phyloP scores from a whole-genome alignment of 37 sponge, comb jelly and placozoan species.

The Cladorhizidae sp. region DNA sequence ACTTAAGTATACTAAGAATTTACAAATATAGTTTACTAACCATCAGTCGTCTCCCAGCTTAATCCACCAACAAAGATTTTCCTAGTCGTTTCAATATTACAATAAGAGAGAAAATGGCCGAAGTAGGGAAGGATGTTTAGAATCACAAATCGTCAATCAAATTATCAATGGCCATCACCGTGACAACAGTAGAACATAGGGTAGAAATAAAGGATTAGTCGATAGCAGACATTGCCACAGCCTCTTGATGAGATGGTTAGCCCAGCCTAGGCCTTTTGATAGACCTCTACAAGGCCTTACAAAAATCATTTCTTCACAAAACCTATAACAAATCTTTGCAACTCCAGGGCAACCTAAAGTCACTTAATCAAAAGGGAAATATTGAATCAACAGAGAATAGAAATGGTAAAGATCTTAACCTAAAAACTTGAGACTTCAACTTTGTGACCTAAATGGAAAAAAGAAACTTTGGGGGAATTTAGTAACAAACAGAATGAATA shows the following conservation, averaged over 20 bases:
- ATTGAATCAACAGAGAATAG: no score
- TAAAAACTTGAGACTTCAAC: neutral
- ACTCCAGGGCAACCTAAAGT: no score
- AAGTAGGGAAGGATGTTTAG: neutral
- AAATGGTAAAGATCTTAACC: neutral
- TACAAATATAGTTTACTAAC: conserved; percentile 34
- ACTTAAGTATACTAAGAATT: neutral
- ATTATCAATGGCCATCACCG: neutral
- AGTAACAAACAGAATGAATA: no score
- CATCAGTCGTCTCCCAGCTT: conserved; percentile 64
- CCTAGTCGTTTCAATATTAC: conserved; percentile 29
- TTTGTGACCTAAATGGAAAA: neutral
- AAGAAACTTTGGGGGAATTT: no score
- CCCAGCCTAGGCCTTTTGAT: neutral
- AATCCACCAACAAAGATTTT: conserved; percentile 87
- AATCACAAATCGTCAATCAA: neutral
- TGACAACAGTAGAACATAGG: conserved; percentile 10
- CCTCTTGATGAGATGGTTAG: neutral
- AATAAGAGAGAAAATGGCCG: neutral
- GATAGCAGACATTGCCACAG: no score
- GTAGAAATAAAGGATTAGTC: neutral
- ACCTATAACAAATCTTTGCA: neutral
- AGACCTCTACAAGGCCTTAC: neutral
- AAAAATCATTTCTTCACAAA: neutral
- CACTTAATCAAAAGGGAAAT: no score